Evolutionary conservation across 2,797 vertebrate genomes (phyloP), one percentile per base, ranked within the genome.

Genomic region (Lagocephalus sceleratus): DNA sequence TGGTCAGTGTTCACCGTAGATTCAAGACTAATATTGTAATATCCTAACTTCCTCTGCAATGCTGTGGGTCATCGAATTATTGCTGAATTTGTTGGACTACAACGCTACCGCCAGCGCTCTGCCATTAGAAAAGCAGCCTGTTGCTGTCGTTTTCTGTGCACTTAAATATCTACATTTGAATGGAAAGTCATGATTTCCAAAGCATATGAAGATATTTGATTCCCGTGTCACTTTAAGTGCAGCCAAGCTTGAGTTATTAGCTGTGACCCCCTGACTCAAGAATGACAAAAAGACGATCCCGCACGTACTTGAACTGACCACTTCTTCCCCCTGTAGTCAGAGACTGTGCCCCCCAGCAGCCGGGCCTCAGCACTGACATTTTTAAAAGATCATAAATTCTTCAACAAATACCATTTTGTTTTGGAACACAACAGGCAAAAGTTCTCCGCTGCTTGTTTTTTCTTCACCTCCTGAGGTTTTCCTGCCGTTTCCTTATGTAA

Each of bases 401-500:
- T 69, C 60, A 25, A 20, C 40, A 73, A 72, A 74, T 60, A 61
- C 12, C 39, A 55, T 66, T 68, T 78, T 80, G 70, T 81, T 78
- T 78, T 79, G 66, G 58, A 78, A 68, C 47, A 63, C 35, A 47
- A 46, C 67, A 20, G 21, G 16, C 63, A 57, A 64, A 60, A 65
- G n/a, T 38, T 44, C 46, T 45, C 32, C 49, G 57, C 62, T 60
- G 19, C 42, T 54, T 58, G 35, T 67, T 48, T 68, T 54, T 79
- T 73, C 75, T 77, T 76, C 21, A 52, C 72, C 73, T 84, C 70
- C 81, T 87, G 87, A 87, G 85, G 85, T 91, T 87, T 87, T 78
- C 74, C 82, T 87, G 85, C 87, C 79, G 82, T 88, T 92, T 91
- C 89, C 86, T 89, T 87, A 80, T 85, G 87, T 90, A 90, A 91